phyloP scores from a whole-genome alignment of 2,113 vertebrate genomes.

The Toxostoma redivivum region DNA sequence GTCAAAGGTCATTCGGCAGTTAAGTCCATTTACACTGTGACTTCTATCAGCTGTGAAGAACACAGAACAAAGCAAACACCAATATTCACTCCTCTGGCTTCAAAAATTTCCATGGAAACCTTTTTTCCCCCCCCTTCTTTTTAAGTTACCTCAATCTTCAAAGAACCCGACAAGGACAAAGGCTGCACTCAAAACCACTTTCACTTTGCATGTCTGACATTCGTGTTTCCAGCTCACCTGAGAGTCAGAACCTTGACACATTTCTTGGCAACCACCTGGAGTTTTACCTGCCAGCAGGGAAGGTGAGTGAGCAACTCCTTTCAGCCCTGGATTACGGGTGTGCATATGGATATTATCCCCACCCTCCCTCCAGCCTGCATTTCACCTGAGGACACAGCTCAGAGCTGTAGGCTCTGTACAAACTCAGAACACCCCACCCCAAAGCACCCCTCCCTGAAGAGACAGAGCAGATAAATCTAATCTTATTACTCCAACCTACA shows the following conservation, averaged over 20 bases:
- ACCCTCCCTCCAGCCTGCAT: background rate
- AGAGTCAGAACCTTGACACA: background rate
- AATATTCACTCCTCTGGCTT: background rate
- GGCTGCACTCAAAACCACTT: background rate
- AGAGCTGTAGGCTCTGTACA: background rate
- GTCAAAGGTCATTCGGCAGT: slow-evolving; percentile 33
- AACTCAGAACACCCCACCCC: background rate
- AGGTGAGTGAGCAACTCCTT: background rate
- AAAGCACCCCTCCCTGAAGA: background rate
- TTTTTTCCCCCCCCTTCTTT: background rate
- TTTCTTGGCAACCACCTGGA: background rate
- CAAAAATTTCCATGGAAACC: slow-evolving; percentile 25
- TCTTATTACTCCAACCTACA: background rate
- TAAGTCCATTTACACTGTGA: slow-evolving; percentile 22
- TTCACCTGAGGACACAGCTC: background rate
- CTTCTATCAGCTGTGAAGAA: background rate
- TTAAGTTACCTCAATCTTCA: background rate
- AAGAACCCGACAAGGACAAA: background rate
- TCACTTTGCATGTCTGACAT: background rate
- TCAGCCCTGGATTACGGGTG: background rate
- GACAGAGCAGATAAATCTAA: background rate
- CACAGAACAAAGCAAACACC: background rate
- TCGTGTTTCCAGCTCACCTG: background rate
- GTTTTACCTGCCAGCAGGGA: slow-evolving; percentile 12
- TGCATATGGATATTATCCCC: background rate